A percentile compares a stretch with the other conserved stretches of the same genome.
Evolutionary conservation across 2,797 vertebrate genomes (phyloP).

Genomic region (Gila robusta): DNA sequence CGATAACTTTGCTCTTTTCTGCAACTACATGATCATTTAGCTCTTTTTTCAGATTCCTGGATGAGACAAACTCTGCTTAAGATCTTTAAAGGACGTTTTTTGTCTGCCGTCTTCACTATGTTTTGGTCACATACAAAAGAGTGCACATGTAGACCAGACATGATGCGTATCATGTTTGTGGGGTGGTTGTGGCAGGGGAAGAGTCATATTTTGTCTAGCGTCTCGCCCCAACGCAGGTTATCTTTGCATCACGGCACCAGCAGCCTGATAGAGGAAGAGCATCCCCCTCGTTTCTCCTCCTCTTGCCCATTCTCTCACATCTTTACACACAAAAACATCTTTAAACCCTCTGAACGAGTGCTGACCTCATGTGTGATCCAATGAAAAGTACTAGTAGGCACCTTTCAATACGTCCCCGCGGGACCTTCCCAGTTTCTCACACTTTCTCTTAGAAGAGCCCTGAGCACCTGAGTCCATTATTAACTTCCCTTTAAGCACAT

Average conservation of each 20-base stretch:
- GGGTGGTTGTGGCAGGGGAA: conserved; percentile 48
- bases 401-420: conserved; percentile 2
- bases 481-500: conserved; percentile 38
- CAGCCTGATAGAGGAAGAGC: conserved; percentile 71
- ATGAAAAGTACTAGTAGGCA: conserved; percentile 9
- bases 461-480: conserved; percentile 59
- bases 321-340: conserved; percentile 39
- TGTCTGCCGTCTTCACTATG: conserved; percentile 26
- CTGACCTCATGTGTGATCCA: conserved; percentile 34
- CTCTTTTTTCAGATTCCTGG: not conserved
- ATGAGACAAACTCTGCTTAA: conserved; percentile 14
- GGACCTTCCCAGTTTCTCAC: conserved; percentile 1
- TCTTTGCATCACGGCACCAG: conserved; percentile 77
- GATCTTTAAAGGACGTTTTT: conserved; percentile 38
- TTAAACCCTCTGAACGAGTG: conserved; percentile 26
- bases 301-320: conserved; percentile 57
- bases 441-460: conserved; percentile 24
- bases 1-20: conserved; percentile 8
- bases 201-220: conserved; percentile 79
- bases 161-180: conserved; percentile 66
- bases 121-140: conserved; percentile 50
- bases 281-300: conserved; percentile 3
- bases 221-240: conserved; percentile 65
- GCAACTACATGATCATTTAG: not conserved
- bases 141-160: conserved; percentile 62